These are phyloP conservation scores for Ectropis grisescens DNA, from an alignment of 1,140 invertebrate genomes.

Conservation along the genomic window DNA sequence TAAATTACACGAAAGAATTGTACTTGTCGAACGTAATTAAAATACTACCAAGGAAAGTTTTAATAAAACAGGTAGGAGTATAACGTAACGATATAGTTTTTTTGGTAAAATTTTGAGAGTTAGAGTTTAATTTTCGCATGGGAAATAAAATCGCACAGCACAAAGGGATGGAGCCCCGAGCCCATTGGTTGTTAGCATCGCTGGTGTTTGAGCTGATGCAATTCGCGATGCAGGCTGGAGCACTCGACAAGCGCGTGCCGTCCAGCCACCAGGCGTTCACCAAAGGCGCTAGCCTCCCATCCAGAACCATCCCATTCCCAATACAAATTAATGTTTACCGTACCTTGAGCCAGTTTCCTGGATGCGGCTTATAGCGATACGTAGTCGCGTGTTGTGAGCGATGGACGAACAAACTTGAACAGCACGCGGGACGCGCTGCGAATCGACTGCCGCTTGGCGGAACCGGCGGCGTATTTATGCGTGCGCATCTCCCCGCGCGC, in stretches of 20 bases:
- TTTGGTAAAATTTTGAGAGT: too few species aligned
- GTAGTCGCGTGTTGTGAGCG: constrained; percentile 15
- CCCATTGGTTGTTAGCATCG: too few species aligned
- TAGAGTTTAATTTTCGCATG: too few species aligned
- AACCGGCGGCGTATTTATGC: constrained; percentile 49
- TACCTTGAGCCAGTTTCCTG: constrained; percentile 35
- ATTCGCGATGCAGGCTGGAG: constrained; percentile 41
- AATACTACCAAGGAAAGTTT: too few species aligned
- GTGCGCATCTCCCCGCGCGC: constrained; percentile 49
- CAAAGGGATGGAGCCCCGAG: too few species aligned
- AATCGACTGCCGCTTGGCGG: constrained; percentile 44
- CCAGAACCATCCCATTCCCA: constrained; percentile 4
- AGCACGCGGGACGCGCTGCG: constrained; percentile 22
- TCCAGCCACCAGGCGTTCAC: constrained; percentile 12
- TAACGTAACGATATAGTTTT: too few species aligned
- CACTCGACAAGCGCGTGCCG: constrained; percentile 19
- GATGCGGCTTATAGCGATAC: constrained; percentile 25
- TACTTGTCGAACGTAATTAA: too few species aligned
- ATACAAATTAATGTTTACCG: constrained; percentile 26
- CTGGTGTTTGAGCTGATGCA: constrained; percentile 37
- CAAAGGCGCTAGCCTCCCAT: constrained; percentile 10
- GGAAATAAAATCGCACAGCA: too few species aligned
- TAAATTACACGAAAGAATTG: too few species aligned
- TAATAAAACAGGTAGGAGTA: too few species aligned
- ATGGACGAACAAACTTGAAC: constrained; percentile 18